These are phyloP conservation scores for Drosophila repleta DNA, from an alignment of 1,140 invertebrate genomes.

Conservation along the genomic window DNA sequence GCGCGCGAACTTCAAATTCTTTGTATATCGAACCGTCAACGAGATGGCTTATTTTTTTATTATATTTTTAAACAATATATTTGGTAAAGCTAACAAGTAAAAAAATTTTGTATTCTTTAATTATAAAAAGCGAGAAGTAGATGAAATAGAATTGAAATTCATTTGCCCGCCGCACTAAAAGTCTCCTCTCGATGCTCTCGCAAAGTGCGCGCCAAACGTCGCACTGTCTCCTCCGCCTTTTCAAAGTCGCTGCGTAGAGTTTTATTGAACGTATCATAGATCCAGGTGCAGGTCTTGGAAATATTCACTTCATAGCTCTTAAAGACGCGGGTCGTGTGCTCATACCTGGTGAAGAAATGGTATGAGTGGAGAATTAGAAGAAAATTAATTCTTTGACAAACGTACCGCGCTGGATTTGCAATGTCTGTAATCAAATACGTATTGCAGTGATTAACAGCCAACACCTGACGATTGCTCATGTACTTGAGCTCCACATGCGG, in stretches of 20 bases:
- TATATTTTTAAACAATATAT: not conserved
- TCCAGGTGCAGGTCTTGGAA: slow-evolving; percentile 74
- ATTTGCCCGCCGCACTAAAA: slow-evolving; percentile 65
- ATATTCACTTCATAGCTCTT: slow-evolving; percentile 68
- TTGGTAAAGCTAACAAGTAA: not conserved
- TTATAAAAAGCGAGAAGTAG: slow-evolving; percentile 3
- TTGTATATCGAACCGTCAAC: too few species aligned
- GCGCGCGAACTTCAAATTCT: not conserved
- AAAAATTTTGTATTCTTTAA: not conserved
- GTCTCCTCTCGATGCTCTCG: slow-evolving; percentile 74
- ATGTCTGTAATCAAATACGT: slow-evolving; percentile 81
- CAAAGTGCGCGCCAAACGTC: slow-evolving; percentile 60
- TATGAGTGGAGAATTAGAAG: not conserved
- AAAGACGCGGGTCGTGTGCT: slow-evolving; percentile 77
- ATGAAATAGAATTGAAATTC: slow-evolving; percentile 14
- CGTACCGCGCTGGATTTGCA: slow-evolving; percentile 68
- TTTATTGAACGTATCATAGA: slow-evolving; percentile 77
- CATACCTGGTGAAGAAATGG: slow-evolving; percentile 45
- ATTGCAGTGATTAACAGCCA: slow-evolving; percentile 78
- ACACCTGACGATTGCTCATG: slow-evolving; percentile 74
- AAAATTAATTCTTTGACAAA: not conserved
- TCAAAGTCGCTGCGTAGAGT: slow-evolving; percentile 75
- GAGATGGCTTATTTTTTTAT: not conserved
- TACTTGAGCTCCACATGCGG: slow-evolving; percentile 79
- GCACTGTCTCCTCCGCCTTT: slow-evolving; percentile 68